phyloP scores from a whole-genome alignment of 2,797 vertebrate species.

The Lates japonicus region DNA sequence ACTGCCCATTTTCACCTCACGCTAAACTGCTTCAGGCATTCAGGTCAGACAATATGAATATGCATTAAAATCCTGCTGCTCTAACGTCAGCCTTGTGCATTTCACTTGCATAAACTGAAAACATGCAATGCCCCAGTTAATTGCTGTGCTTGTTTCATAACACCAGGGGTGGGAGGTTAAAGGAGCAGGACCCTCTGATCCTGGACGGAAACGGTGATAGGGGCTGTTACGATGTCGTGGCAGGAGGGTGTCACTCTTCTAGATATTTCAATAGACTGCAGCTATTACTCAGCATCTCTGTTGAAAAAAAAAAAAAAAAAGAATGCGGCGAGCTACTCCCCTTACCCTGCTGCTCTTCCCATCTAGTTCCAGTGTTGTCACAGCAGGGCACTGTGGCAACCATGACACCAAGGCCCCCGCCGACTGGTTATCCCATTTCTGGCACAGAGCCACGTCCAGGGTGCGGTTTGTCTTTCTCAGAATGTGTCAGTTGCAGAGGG shows the following conservation, averaged over 20 bases:
- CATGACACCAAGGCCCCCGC: conserved; percentile 55
- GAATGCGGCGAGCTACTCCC: conserved; percentile 41
- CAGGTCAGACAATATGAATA: conserved; percentile 54
- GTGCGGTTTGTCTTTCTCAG: conserved; percentile 78
- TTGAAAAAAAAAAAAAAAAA: conserved; percentile 50
- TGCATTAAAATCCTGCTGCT: conserved; percentile 44
- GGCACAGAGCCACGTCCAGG: conserved; percentile 64
- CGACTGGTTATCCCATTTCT: conserved; percentile 67
- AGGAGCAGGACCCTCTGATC: conserved; percentile 57
- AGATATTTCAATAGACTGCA: conserved; percentile 53
- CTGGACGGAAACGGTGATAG: conserved; percentile 53
- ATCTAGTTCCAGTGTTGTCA: conserved; percentile 51
- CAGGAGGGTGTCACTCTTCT: conserved; percentile 44
- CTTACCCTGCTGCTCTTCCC: conserved; percentile 43
- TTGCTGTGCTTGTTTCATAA: conserved; percentile 50
- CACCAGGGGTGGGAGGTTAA: conserved; percentile 40
- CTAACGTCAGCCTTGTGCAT: conserved; percentile 46
- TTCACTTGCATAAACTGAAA: conserved; percentile 35
- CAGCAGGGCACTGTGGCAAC: conserved; percentile 44
- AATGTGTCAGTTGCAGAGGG: conserved; percentile 71
- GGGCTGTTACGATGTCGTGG: conserved; percentile 37
- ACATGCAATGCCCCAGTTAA: conserved; percentile 34
- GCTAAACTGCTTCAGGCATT: conserved; percentile 42
- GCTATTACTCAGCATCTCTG: conserved; percentile 69
- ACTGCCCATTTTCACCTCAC: conserved; percentile 24